phyloP scores from a whole-genome alignment of 1,140 invertebrate genomes.

The Monomorium pharaonis region DNA sequence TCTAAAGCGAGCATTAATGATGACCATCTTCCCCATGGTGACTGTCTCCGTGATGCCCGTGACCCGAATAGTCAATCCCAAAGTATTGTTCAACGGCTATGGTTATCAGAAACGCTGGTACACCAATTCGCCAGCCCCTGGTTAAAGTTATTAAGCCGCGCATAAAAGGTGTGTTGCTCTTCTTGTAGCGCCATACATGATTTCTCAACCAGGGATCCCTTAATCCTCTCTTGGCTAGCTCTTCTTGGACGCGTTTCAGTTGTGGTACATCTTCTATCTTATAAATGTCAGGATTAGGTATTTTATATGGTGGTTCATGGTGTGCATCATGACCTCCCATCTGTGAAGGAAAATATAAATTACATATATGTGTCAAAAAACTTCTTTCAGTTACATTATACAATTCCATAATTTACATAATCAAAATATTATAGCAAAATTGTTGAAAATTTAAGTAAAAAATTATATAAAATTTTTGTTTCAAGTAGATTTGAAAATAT shows the following conservation, averaged over 20 bases:
- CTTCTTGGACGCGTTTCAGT: slow-evolving; percentile 87
- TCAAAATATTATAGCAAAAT: too few species aligned
- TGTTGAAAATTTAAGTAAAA: too few species aligned
- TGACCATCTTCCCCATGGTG: slow-evolving; percentile 44
- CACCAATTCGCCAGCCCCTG: slow-evolving; percentile 88
- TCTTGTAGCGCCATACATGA: slow-evolving; percentile 91
- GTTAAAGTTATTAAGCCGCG: slow-evolving; percentile 82
- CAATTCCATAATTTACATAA: too few species aligned
- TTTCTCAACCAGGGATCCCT: slow-evolving; percentile 95
- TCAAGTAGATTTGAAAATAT: too few species aligned
- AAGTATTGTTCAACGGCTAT: slow-evolving; percentile 86
- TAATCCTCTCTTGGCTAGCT: slow-evolving; percentile 89
- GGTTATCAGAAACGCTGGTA: slow-evolving; percentile 88
- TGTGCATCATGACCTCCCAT: slow-evolving; percentile 81
- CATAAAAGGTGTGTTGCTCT: slow-evolving; percentile 70
- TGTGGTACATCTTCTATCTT: slow-evolving; percentile 89
- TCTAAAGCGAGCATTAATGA: slow-evolving; percentile 61
- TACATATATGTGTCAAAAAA: not conserved
- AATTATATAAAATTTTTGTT: too few species aligned
- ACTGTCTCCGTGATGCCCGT: slow-evolving; percentile 78
- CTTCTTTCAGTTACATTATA: not conserved
- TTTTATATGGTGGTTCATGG: slow-evolving; percentile 81
- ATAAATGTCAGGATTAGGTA: slow-evolving; percentile 90
- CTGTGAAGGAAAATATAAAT: not conserved
- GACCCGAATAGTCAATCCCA: slow-evolving; percentile 80